Evolutionary conservation across 2,113 vertebrate species (phyloP).

Genomic region (Synodontis membranacea): DNA sequence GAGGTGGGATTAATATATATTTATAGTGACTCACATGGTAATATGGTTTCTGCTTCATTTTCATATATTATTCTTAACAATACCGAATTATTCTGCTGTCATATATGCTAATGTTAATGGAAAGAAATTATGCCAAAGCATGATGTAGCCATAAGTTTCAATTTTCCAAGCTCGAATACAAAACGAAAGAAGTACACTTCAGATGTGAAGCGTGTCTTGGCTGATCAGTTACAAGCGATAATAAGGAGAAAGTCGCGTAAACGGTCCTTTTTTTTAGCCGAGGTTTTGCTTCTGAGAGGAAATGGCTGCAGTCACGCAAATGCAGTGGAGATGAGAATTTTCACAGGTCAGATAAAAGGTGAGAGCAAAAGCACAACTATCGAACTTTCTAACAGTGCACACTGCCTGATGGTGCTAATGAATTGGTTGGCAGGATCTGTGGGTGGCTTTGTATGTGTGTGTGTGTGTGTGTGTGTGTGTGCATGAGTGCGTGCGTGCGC

Average conservation of each 20-base stretch:
- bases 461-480: neutral
- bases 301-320: neutral
- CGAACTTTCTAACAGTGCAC: constrained; percentile 12
- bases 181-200: neutral
- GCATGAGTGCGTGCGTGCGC: neutral
- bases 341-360: constrained; percentile 27
- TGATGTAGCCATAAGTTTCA: neutral
- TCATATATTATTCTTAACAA: neutral
- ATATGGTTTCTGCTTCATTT: neutral
- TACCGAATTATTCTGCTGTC: neutral
- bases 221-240: neutral
- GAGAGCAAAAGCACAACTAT: neutral
- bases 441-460: constrained; percentile 50
- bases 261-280: neutral
- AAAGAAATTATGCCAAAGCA: neutral
- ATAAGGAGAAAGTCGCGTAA: neutral
- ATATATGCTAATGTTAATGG: neutral
- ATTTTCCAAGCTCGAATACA: neutral
- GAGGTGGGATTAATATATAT: neutral
- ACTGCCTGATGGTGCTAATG: constrained; percentile 39
- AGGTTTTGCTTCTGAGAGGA: neutral
- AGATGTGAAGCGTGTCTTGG: neutral
- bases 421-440: constrained; percentile 35
- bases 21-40: neutral
- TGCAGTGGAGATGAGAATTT: neutral